These are phyloP conservation scores for Eilema griseolum DNA, from an alignment of 2,888 invertebrate species.

Conservation along the genomic window DNA sequence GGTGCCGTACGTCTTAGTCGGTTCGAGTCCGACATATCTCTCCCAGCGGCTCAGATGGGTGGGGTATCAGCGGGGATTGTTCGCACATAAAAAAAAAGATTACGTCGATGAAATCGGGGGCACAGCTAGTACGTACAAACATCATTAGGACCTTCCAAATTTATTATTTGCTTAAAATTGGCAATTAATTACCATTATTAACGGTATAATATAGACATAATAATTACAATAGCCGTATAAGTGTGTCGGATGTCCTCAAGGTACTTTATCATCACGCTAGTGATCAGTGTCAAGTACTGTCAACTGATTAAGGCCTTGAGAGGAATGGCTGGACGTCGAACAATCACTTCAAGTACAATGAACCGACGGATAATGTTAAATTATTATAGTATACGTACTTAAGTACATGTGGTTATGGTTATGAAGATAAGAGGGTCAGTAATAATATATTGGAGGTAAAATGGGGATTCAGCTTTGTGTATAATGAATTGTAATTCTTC, in stretches of 20 bases:
- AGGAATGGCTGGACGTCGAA: slow-evolving; percentile 27
- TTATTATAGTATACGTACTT: slow-evolving; percentile 33
- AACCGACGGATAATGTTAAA: slow-evolving; percentile 52
- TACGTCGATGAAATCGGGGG: too few relatives aligned
- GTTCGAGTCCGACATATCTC: too few relatives aligned
- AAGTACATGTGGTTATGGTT: slow-evolving; percentile 30
- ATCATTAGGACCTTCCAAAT: slow-evolving; percentile 13
- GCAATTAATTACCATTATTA: slow-evolving; percentile 51
- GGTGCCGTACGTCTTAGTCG: too few relatives aligned
- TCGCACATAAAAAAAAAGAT: too few relatives aligned
- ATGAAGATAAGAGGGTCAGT: slow-evolving; percentile 47
- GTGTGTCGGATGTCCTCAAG: slow-evolving; percentile 76
- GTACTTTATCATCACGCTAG: slow-evolving; percentile 58
- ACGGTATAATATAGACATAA: slow-evolving; percentile 41
- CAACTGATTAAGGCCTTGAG: slow-evolving; percentile 67
- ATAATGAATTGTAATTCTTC: not conserved
- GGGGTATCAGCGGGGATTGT: too few relatives aligned
- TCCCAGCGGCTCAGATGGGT: too few relatives aligned
- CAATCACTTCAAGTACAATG: slow-evolving; percentile 60
- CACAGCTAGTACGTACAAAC: not conserved
- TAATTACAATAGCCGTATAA: slow-evolving; percentile 57
- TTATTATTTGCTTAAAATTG: slow-evolving; percentile 33
- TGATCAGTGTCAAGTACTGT: slow-evolving; percentile 79
- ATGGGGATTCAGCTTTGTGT: slow-evolving; percentile 30
- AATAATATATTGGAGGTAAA: slow-evolving; percentile 40